These are phyloP conservation scores for Iguana delicatissima DNA, from an alignment of 2,797 vertebrate species.

Conservation along the genomic window DNA sequence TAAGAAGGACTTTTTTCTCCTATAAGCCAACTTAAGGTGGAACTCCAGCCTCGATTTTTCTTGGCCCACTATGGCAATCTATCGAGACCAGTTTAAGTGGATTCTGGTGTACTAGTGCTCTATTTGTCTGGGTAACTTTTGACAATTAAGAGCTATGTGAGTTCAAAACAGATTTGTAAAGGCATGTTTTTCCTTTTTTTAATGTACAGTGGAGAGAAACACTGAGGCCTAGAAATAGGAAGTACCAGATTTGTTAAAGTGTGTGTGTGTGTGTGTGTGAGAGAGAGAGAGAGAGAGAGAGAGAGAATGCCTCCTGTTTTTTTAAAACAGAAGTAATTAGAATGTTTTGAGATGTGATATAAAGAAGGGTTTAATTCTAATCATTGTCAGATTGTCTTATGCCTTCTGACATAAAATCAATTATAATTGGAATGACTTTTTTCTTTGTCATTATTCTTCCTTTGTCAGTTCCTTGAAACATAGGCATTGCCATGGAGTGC, in stretches of 20 bases:
- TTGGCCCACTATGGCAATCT: neutral
- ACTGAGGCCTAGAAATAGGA: neutral
- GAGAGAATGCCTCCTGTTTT: too few species aligned
- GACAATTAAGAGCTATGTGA: neutral
- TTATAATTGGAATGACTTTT: neutral
- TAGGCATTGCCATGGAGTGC: neutral
- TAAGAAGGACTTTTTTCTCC: neutral
- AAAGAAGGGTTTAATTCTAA: neutral
- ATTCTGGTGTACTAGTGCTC: neutral
- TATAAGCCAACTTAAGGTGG: neutral
- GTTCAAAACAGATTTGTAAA: neutral
- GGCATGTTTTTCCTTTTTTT: neutral
- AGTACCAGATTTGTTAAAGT: neutral
- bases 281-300: too few species aligned
- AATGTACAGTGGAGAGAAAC: neutral
- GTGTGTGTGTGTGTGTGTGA: too few species aligned
- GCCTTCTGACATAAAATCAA: too few species aligned
- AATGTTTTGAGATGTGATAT: neutral
- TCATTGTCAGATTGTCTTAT: neutral
- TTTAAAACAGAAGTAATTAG: too few species aligned
- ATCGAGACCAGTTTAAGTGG: neutral
- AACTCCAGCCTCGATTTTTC: neutral
- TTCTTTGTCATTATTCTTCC: too few species aligned
- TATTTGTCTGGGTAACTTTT: neutral
- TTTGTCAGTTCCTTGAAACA: neutral